Conservation (phyloP, 2,797 vertebrate genomes). For the Toxotes lorentzi region DNA sequence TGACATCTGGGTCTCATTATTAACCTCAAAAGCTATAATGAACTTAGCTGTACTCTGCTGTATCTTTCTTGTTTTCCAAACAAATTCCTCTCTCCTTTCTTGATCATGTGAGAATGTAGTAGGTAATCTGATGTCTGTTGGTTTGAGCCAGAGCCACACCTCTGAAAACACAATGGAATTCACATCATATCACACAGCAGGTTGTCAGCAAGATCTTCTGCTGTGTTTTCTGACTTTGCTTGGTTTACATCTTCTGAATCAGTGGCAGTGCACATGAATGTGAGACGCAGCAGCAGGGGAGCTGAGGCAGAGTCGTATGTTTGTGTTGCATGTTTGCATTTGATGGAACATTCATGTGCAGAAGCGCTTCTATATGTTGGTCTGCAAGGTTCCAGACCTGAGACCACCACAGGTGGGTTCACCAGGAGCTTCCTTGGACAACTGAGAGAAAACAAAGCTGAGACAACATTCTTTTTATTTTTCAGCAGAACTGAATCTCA, state of each 20-base stretch:
- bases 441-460: constrained; percentile 72
- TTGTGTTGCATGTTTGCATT: constrained; percentile 27
- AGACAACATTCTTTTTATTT: constrained; percentile 58
- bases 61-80: not conserved
- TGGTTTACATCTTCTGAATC: not conserved
- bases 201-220: not conserved
- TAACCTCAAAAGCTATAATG: not conserved
- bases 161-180: constrained; percentile 19
- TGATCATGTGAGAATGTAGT: not conserved
- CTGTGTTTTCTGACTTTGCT: not conserved
- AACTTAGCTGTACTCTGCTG: not conserved
- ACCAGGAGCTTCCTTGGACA: constrained; percentile 42
- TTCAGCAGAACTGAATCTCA: constrained; percentile 37
- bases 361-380: constrained; percentile 1
- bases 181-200: constrained; percentile 32
- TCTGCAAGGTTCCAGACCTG: constrained; percentile 24
- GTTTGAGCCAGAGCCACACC: constrained; percentile 4
- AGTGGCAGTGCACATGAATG: not conserved
- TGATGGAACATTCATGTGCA: constrained; percentile 3
- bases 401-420: constrained; percentile 44
- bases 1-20: not conserved
- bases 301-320: not conserved
- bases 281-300: constrained; percentile 16
- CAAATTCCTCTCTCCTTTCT: not conserved
- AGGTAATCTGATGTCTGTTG: constrained; percentile 3